A percentile compares a stretch with the other conserved stretches of the same genome.
phyloP scores from a whole-genome alignment of 2,797 vertebrate genomes.

The Acanthornis magna region DNA sequence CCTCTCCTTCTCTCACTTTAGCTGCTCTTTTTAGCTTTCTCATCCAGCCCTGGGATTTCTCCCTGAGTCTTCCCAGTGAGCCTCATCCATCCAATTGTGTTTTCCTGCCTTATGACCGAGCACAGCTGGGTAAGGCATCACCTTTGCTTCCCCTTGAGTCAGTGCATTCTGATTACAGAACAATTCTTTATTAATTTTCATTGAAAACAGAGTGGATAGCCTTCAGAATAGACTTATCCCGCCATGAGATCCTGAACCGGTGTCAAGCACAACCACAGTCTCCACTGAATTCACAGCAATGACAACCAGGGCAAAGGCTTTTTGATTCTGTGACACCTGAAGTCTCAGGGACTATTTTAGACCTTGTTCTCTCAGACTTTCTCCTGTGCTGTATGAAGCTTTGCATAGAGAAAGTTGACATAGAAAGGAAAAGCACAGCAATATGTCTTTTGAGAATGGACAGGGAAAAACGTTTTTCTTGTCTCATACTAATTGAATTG shows the following conservation, averaged over 20 bases:
- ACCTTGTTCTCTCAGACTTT: background rate
- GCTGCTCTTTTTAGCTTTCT: background rate
- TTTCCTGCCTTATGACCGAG: background rate
- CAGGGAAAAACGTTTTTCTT: background rate
- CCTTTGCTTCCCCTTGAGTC: background rate
- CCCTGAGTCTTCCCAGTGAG: background rate
- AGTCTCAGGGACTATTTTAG: background rate
- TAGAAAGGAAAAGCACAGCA: background rate
- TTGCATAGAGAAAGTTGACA: background rate
- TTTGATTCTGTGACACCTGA: background rate
- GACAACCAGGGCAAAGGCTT: background rate
- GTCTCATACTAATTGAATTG: background rate
- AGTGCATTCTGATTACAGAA: background rate
- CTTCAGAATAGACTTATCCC: background rate
- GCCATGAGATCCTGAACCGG: background rate
- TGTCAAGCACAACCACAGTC: background rate
- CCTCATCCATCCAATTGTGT: background rate
- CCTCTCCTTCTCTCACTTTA: background rate
- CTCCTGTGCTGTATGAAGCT: background rate
- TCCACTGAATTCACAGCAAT: background rate
- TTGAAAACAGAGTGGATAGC: accelerated
- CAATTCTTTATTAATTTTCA: background rate
- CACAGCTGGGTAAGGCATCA: background rate
- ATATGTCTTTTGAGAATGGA: background rate
- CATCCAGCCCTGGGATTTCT: background rate